Conservation (phyloP, 2,888 invertebrate species). For the Sepiola atlantica region DNA sequence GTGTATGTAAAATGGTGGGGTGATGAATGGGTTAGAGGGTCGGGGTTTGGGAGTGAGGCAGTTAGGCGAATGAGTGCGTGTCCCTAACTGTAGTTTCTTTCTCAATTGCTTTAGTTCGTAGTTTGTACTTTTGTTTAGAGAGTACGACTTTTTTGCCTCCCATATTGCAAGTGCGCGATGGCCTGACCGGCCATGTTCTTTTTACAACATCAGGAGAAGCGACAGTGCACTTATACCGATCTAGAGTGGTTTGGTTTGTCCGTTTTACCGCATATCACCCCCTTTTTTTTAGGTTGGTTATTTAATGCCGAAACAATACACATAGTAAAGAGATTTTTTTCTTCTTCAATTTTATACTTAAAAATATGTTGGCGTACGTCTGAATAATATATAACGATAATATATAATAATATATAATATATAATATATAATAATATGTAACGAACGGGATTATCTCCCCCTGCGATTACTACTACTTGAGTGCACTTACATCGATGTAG, state of each 20-base stretch:
- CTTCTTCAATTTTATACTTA: no score
- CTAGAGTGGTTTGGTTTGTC: no score
- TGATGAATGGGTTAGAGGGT: background rate
- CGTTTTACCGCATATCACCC: no score
- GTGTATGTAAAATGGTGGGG: background rate
- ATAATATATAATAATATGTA: no score
- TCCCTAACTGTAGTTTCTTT: background rate
- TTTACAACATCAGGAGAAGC: background rate
- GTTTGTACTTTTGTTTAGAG: constrained; percentile 6
- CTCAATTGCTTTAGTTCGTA: background rate
- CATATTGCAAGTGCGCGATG: background rate
- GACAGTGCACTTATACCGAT: background rate
- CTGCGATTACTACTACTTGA: no score
- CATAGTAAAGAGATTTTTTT: no score
- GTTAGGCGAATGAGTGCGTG: background rate
- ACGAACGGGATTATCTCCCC: no score
- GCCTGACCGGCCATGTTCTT: background rate
- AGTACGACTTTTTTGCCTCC: background rate
- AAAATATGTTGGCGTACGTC: no score
- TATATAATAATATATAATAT: no score
- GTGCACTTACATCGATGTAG: background rate
- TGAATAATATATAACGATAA: no score
- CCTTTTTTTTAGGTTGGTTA: no score
- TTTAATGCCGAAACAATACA: no score
- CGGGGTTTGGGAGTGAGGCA: background rate